Conservation (phyloP, 1,140 invertebrate species). For the Latrodectus geometricus region DNA sequence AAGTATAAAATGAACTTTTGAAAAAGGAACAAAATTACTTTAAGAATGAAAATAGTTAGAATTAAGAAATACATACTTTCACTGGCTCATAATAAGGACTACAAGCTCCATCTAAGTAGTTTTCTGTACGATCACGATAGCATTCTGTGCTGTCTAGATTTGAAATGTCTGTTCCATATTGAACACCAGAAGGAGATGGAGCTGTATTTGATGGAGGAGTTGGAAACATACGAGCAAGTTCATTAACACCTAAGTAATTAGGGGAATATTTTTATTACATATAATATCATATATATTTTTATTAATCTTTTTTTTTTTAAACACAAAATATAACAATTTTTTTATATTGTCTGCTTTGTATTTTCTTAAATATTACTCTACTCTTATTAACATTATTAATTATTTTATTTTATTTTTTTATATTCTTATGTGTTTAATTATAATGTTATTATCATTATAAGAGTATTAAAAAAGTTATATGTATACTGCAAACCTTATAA, state of each 20-base stretch:
- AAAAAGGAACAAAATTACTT: background rate
- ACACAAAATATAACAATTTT: background rate
- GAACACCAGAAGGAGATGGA: slow-evolving; percentile 68
- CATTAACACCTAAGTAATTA: slow-evolving; percentile 75
- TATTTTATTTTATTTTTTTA: too few species aligned
- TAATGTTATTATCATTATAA: too few species aligned
- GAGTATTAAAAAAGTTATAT: too few species aligned
- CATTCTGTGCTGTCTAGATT: slow-evolving; percentile 41
- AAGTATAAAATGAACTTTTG: background rate
- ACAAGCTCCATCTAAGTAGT: slow-evolving; percentile 35
- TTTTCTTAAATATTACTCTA: too few species aligned
- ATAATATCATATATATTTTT: background rate
- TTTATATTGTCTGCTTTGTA: too few species aligned
- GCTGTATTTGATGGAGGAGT: slow-evolving; percentile 94
- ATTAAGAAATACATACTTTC: slow-evolving; percentile 71
- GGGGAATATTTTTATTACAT: background rate
- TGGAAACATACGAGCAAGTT: slow-evolving; percentile 96
- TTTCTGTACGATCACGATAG: slow-evolving; percentile 34
- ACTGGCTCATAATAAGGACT: slow-evolving; percentile 75
- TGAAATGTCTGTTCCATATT: slow-evolving; percentile 47
- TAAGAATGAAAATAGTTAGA: slow-evolving; percentile 13
- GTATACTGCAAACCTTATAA: too few species aligned
- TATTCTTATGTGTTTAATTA: too few species aligned
- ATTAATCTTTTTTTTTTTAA: background rate
- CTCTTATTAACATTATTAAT: too few species aligned